A percentile compares a stretch with the other conserved stretches of the same genome.
These are phyloP conservation scores for Ceyx margarethae DNA, from an alignment of 2,113 vertebrate species.

Conservation along the genomic window DNA sequence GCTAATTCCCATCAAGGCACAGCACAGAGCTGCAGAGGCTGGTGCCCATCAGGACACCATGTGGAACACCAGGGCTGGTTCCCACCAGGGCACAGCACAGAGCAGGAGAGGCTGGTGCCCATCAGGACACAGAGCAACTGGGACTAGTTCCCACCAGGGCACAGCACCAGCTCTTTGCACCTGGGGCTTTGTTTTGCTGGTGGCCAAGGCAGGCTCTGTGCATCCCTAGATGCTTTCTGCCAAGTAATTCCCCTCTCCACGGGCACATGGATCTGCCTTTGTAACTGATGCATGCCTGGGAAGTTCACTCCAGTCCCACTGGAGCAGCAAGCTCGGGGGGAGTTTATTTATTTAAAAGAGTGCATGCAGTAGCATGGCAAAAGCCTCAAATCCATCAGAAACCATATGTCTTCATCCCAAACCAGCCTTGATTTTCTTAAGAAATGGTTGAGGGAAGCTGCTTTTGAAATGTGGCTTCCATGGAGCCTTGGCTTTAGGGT, in stretches of 20 bases:
- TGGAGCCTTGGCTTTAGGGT: not conserved
- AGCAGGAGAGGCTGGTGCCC: too few relatives aligned
- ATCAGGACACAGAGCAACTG: not conserved
- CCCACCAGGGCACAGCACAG: not conserved
- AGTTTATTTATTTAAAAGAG: conserved; percentile 63
- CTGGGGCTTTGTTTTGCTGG: not conserved
- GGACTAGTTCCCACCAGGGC: not conserved
- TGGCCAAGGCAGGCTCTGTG: not conserved
- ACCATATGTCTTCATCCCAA: conserved; percentile 2
- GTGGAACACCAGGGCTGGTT: not conserved
- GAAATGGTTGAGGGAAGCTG: not conserved
- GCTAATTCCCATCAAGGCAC: too few relatives aligned
- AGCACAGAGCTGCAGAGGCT: too few relatives aligned
- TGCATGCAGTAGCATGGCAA: conserved; percentile 36
- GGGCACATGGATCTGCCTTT: conserved; percentile 24
- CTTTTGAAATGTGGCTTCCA: conserved; percentile 4
- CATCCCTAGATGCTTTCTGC: not conserved
- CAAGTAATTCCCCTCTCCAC: not conserved
- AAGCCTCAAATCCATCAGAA: conserved; percentile 24
- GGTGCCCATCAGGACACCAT: too few relatives aligned
- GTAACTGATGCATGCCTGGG: conserved; percentile 42
- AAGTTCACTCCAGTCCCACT: conserved; percentile 59
- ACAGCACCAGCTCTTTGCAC: not conserved
- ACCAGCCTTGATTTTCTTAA: not conserved
- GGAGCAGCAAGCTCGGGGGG: conserved; percentile 47